Conservation (phyloP, 2,113 vertebrate genomes). For the Emydocephalus ijimae region DNA sequence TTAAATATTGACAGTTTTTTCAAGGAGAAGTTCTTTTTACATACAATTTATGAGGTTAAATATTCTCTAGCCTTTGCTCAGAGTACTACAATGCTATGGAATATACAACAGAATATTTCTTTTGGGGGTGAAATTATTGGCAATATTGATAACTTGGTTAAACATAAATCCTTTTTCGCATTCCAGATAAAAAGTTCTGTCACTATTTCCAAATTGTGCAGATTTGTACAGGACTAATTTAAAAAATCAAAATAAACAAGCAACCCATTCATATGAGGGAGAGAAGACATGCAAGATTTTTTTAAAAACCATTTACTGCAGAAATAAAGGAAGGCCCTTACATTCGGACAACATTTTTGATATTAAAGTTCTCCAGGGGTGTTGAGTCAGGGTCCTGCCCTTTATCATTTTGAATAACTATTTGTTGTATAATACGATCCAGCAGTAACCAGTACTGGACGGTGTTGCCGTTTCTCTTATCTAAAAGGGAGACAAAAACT, state of each 20-base stretch:
- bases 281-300: not conserved
- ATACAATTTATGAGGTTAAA: not conserved
- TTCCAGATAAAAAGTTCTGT: not conserved
- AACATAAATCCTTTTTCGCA: not conserved
- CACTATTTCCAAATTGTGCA: not conserved
- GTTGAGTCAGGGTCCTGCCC: constrained; percentile 94
- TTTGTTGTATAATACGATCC: constrained; percentile 96
- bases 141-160: not conserved
- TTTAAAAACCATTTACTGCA: not conserved
- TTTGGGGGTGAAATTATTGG: not conserved
- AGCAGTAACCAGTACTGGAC: constrained; percentile 98
- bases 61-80: not conserved
- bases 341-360: constrained; percentile 98
- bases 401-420: constrained; percentile 97
- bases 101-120: not conserved
- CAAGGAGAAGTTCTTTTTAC: not conserved
- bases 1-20: not conserved
- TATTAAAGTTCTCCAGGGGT: constrained; percentile 97
- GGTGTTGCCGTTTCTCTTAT: constrained; percentile 96
- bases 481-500: constrained; percentile 61
- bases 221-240: not conserved
- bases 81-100: not conserved
- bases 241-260: not conserved
- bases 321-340: constrained; percentile 68
- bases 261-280: not conserved